Conservation (phyloP, 2,888 invertebrate species). For the Melanotus villosus region DNA sequence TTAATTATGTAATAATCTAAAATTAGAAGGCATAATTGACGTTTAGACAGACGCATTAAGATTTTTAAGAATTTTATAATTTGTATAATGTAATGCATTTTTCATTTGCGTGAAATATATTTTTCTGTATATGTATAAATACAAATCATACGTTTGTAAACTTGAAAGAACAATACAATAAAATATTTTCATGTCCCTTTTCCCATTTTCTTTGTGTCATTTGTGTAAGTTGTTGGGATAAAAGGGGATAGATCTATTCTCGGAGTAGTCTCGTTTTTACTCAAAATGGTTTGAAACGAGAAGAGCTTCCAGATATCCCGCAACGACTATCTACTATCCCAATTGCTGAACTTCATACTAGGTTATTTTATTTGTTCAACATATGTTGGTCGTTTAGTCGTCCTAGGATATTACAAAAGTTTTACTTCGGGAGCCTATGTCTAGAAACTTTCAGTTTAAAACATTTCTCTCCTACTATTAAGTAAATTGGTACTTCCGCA, state of each 20-base stretch:
- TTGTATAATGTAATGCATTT: neutral
- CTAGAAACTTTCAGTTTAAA: constrained; percentile 23
- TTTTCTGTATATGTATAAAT: too few relatives aligned
- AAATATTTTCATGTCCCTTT: constrained; percentile 17
- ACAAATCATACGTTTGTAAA: neutral
- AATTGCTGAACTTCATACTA: neutral
- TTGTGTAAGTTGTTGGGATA: constrained; percentile 3
- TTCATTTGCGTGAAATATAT: neutral
- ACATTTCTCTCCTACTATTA: neutral
- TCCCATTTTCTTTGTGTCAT: constrained; percentile 2
- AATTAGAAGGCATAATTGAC: too few relatives aligned
- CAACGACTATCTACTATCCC: constrained; percentile 4
- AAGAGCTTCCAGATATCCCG: neutral
- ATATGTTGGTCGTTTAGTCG: constrained; percentile 28
- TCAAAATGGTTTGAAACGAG: neutral
- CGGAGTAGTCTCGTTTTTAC: neutral
- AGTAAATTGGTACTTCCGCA: neutral
- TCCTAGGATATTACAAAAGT: constrained; percentile 35
- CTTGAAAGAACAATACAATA: neutral
- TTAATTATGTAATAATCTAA: too few relatives aligned
- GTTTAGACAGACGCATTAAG: too few relatives aligned
- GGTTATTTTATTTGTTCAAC: constrained; percentile 32
- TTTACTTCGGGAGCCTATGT: constrained; percentile 21
- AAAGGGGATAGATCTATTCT: constrained; percentile 12
- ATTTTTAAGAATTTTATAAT: neutral